Percentiles rank a stretch among this genome's conserved stretches.
Conservation (phyloP, 2,797 vertebrate genomes). For the Cyprinella venusta region DNA sequence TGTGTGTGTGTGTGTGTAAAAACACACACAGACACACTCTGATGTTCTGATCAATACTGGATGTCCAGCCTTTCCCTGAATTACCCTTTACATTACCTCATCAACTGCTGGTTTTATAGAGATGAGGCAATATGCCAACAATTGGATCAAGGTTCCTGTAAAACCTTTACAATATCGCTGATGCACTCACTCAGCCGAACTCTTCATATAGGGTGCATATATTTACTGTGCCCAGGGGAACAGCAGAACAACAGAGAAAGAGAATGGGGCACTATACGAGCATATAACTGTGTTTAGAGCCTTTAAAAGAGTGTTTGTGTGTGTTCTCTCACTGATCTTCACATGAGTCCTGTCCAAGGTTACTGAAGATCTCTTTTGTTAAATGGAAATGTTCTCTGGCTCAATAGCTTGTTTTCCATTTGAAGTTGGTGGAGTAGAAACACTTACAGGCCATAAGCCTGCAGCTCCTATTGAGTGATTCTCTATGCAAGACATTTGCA, state of each 20-base stretch:
- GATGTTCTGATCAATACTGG: conserved; percentile 42
- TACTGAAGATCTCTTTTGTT: conserved; percentile 18
- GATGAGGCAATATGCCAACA: conserved; percentile 52
- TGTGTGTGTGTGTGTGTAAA: conserved; percentile 60
- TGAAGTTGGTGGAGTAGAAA: conserved; percentile 15
- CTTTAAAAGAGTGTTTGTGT: conserved; percentile 5
- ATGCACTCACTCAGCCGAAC: conserved; percentile 31
- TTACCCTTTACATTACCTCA: conserved; percentile 41
- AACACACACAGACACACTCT: neutral
- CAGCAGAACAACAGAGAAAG: conserved; percentile 3
- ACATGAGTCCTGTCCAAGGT: neutral
- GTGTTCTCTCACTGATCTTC: neutral
- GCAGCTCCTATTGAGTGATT: neutral
- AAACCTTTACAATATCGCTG: conserved; percentile 46
- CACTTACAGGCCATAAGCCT: neutral
- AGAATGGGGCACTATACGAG: neutral
- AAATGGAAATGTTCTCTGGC: conserved; percentile 1
- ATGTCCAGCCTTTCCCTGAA: conserved; percentile 30
- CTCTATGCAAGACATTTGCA: neutral
- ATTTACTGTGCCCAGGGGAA: conserved; percentile 16
- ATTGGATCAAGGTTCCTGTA: conserved; percentile 50
- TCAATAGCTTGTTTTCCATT: conserved; percentile 17
- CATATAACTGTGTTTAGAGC: conserved; percentile 6
- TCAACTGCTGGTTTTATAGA: conserved; percentile 49
- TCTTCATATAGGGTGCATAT: conserved; percentile 31